A percentile compares a stretch with the other conserved stretches of the same genome.
These are phyloP conservation scores for Pachyrhynchus sulphureomaculatus DNA, from an alignment of 1,140 invertebrate genomes.

Conservation along the genomic window DNA sequence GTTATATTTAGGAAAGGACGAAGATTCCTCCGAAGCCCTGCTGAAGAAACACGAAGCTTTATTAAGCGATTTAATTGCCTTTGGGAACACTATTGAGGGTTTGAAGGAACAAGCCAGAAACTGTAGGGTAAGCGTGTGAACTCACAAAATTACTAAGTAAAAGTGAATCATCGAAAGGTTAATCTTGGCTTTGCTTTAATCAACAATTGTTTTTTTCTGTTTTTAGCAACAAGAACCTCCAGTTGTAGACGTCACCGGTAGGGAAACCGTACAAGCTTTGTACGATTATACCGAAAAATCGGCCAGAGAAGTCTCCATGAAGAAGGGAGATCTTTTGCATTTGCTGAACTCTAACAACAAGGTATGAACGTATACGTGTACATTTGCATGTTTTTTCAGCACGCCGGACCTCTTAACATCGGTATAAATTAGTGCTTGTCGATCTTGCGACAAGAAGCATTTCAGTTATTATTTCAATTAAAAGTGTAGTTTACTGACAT, in stretches of 20 bases:
- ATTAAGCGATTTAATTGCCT: constrained; percentile 96
- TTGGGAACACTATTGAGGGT: constrained; percentile 89
- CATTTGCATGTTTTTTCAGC: too few relatives aligned
- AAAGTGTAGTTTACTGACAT: too few relatives aligned
- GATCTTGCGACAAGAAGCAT: too few relatives aligned
- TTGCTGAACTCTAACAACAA: constrained; percentile 99
- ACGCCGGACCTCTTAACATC: too few relatives aligned
- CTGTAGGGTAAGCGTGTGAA: constrained; percentile 69
- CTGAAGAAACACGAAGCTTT: constrained; percentile 98
- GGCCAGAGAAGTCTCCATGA: constrained; percentile 98
- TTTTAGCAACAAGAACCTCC: constrained; percentile 91
- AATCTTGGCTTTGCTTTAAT: background rate
- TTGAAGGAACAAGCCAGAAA: constrained; percentile 91
- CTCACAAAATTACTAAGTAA: background rate
- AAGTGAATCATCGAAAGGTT: background rate
- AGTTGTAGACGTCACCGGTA: constrained; percentile 90
- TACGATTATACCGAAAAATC: constrained; percentile 99
- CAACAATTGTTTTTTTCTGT: constrained; percentile 11
- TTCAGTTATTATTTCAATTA: too few relatives aligned
- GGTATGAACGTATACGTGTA: too few relatives aligned
- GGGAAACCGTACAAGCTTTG: constrained; percentile 95
- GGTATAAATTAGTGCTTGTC: too few relatives aligned
- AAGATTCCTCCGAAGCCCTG: constrained; percentile 96
- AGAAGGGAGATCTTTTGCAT: constrained; percentile 96
- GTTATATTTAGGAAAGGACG: constrained; percentile 83